Evolutionary conservation across 2,113 vertebrate species (phyloP).

Genomic region (Geococcyx californianus): DNA sequence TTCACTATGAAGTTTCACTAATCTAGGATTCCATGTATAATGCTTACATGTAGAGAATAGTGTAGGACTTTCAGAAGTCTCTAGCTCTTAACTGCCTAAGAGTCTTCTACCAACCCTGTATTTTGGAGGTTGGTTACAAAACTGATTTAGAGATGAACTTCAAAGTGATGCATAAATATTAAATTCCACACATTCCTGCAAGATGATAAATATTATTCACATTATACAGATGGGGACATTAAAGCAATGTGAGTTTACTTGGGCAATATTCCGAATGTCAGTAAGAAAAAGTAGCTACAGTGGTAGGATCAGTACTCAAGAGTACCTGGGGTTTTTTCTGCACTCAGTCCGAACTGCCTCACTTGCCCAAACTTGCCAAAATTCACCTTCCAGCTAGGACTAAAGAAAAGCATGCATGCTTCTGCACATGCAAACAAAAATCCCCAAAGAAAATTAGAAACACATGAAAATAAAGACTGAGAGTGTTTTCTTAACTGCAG

Average conservation of each 20-base stretch:
- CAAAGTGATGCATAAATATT: background rate
- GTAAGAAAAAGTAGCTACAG: background rate
- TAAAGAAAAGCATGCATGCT: background rate
- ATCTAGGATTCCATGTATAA: background rate
- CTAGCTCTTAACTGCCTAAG: background rate
- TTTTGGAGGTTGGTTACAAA: background rate
- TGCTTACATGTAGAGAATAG: background rate
- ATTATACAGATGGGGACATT: background rate
- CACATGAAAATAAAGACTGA: constrained; percentile 16
- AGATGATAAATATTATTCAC: background rate
- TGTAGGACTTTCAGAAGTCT: background rate
- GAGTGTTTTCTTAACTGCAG: background rate
- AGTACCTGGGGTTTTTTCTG: background rate
- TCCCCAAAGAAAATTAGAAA: constrained; percentile 47
- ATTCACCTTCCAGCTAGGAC: constrained; percentile 15
- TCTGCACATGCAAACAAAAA: background rate
- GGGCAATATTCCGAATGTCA: background rate
- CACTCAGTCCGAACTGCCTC: background rate
- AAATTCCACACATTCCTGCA: background rate
- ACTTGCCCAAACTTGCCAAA: constrained; percentile 2
- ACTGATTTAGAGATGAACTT: background rate
- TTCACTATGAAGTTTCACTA: background rate
- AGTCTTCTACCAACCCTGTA: background rate
- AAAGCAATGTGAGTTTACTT: constrained; percentile 9
- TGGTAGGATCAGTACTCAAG: background rate